Evolutionary conservation across 2,113 vertebrate genomes (phyloP).

Genomic region (Sus scrofa): DNA sequence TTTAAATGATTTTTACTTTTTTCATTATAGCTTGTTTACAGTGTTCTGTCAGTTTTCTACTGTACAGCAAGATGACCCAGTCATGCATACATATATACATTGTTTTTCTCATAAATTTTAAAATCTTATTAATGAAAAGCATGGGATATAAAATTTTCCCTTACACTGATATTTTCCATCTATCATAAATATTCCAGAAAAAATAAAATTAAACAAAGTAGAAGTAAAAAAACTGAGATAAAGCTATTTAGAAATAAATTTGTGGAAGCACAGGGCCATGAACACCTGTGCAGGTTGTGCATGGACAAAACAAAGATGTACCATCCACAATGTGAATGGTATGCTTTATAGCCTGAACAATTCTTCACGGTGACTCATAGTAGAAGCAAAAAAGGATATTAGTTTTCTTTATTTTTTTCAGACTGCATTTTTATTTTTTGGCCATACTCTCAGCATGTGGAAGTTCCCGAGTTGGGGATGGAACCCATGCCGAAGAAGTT

Average conservation of each 20-base stretch:
- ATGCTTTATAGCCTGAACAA: background rate
- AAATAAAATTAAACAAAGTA: background rate
- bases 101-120: background rate
- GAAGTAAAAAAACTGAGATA: background rate
- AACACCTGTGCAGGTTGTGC: background rate
- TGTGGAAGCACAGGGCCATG: background rate
- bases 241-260: conserved; percentile 36
- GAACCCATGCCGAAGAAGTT: too few species aligned
- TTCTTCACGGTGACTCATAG: background rate
- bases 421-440: too few species aligned
- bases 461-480: too few species aligned
- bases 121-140: background rate
- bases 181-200: conserved; percentile 20
- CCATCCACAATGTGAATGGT: background rate
- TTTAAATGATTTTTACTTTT: too few species aligned
- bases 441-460: too few species aligned
- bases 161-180: background rate
- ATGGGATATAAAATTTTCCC: conserved; percentile 18
- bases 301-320: background rate
- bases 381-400: background rate
- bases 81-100: background rate
- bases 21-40: background rate
- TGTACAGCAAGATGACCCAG: too few species aligned
- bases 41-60: background rate
- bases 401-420: background rate